Evolutionary conservation across 2,888 invertebrate species (phyloP), one percentile per base, ranked within the genome.

Genomic region (Eurois occulta): DNA sequence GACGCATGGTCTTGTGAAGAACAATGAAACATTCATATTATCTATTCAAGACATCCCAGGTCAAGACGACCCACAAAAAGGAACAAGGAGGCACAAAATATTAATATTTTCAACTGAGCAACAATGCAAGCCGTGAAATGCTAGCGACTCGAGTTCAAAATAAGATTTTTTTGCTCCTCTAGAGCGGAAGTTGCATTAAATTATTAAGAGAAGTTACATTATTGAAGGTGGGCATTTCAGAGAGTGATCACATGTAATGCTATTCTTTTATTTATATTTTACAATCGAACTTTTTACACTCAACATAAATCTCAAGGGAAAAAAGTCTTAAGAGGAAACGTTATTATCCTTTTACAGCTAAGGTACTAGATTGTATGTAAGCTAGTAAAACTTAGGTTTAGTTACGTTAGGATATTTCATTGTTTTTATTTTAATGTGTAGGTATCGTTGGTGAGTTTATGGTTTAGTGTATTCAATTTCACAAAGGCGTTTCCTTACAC

Each of bases 11-110:
- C 83, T 81, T 83, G 75, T 80, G 18, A 78, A 81, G 89, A 91
- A 92, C 92, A 92, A 93, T 92, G 89, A 87, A 80, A 87, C 87
- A 84, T 85, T 76, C 75, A 84, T 87, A 91, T 92, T 93, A 94
- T 93, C 93, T 91, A 91, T 91, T 91, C 93, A 92, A 92, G 91
- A 90, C 91, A 92, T 92, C 92, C 80, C 88, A 85, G 91, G 91
- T 91, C 91, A 91, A 83, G 80, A 77, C 82, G 81, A 76, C 83
- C 79, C 86, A 85, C 85, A 88, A 86, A 88, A 87, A 86, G 77
- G 80, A 82, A 70, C 82, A 89, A 87, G 76, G 69, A 81, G 86
- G 70, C 72, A 72, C 76, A 77, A 81, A 92, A 89, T 92, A 91
- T 91, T 91, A 91, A 92, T 92, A 92, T 92, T 91, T 88, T 83